Conservation (phyloP, 2,888 invertebrate species). For the Watsonalla cultraria region DNA sequence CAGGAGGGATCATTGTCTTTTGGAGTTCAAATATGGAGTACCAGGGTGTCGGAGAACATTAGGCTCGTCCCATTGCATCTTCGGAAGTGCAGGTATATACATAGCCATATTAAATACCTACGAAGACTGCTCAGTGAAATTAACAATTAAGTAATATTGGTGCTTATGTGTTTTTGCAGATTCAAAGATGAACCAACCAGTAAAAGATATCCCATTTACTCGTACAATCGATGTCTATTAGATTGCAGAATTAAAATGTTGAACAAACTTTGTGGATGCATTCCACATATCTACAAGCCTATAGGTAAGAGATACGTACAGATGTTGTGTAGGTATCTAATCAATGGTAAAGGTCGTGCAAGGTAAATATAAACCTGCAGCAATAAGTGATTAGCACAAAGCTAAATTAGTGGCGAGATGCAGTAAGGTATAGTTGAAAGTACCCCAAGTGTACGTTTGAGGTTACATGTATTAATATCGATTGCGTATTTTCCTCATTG, state of each 20-base stretch:
- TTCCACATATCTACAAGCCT: slow-evolving; percentile 86
- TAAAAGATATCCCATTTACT: slow-evolving; percentile 81
- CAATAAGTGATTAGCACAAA: too few relatives aligned
- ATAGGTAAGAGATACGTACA: slow-evolving; percentile 63
- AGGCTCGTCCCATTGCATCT: slow-evolving; percentile 35
- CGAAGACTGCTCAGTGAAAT: background rate
- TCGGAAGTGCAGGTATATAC: slow-evolving; percentile 60
- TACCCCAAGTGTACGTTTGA: background rate
- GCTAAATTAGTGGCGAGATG: too few relatives aligned
- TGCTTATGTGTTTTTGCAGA: slow-evolving; percentile 32
- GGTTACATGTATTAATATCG: background rate
- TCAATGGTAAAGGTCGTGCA: too few relatives aligned
- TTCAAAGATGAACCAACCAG: slow-evolving; percentile 54
- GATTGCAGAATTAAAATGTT: slow-evolving; percentile 84
- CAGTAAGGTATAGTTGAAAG: too few relatives aligned
- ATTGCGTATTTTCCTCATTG: too few relatives aligned
- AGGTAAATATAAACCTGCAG: too few relatives aligned
- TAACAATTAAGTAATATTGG: background rate
- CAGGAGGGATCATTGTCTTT: slow-evolving; percentile 49
- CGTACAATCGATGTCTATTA: slow-evolving; percentile 82
- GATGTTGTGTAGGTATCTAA: background rate
- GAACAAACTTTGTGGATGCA: slow-evolving; percentile 81
- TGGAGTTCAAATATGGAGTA: slow-evolving; percentile 57
- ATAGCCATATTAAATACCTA: background rate
- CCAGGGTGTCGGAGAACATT: slow-evolving; percentile 50